Base-by-base conservation (phyloP, 2,113 vertebrate genomes). In the Lathamus discolor region DNA sequence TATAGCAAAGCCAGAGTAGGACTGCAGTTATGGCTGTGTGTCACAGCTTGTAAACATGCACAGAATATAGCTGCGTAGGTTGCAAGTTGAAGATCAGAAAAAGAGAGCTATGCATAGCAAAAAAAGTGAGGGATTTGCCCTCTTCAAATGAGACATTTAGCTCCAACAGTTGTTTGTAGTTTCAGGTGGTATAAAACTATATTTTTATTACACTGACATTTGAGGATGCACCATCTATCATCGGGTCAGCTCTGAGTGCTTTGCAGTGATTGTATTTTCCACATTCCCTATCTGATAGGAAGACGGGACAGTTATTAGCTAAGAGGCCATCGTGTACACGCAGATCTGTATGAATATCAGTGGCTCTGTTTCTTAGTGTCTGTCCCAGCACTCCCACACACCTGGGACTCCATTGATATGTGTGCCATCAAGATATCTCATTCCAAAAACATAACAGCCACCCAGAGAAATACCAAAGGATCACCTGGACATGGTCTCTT, bases 341-440 rank as follows among this genome's bases (percentile, higher is more conserved):
- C 2, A 79, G 28, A 57, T 1, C 35, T 81, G 31, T 46, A 28
- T 1, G 5, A 83, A 15, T 13, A 66, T 18, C 28, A 3, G 10
- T 1, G 14, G 37, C 28, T 72, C n/a, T 33, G 17, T 7, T 29
- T 52, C 62, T 17, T 17, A 88, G n/a, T 37, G 29, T 51, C 31
- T 46, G 20, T 23, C 46, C 75, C 81, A 68, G 33, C 39, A 43
- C n/a, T 77, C 64, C 48, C 54, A 33, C 43, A 24, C 33, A 39
- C 16, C 64, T 28, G 13, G 9, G 39, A 46, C n/a, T 41, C 39
- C 44, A 20, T 1, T 27, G 29, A 3, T 27, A 33, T 0, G 0
- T 29, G 19, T 55, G 72, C 70, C 33, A 29, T 41, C 25, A 29
- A 59, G 20, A 49, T 33, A 44, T 25, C 17, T 72, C 57, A 17